These are phyloP conservation scores for Rhagoletis zephyria DNA, from an alignment of 1,140 invertebrate genomes.

Conservation along the genomic window DNA sequence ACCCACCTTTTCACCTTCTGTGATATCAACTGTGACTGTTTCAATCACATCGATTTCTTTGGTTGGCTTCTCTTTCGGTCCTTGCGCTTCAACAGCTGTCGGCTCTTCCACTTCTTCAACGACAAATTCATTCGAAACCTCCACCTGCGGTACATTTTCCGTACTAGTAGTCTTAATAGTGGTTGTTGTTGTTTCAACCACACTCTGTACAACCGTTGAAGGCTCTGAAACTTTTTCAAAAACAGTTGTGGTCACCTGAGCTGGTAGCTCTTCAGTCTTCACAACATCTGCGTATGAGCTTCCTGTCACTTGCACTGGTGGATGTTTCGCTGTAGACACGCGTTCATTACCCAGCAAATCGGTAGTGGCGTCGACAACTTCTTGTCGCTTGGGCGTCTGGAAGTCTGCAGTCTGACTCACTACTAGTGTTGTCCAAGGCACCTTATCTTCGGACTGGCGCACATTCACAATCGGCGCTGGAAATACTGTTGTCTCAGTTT, in stretches of 20 bases:
- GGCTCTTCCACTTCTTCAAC: too few relatives aligned
- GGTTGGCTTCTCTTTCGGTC: too few relatives aligned
- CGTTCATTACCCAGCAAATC: slow-evolving; percentile 18
- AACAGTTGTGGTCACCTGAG: neutral
- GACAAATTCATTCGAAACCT: too few relatives aligned
- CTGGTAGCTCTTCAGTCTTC: slow-evolving; percentile 44
- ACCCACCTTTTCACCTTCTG: neutral
- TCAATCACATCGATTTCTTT: neutral
- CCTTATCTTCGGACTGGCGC: neutral
- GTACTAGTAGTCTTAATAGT: neutral
- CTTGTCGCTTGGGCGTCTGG: slow-evolving; percentile 64
- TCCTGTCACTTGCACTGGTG: slow-evolving; percentile 3
- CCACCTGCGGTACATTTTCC: neutral
- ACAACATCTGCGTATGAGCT: slow-evolving; percentile 35
- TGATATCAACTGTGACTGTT: too few relatives aligned
- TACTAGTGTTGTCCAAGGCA: slow-evolving; percentile 65
- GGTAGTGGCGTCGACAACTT: slow-evolving; percentile 21
- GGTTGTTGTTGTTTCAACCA: neutral
- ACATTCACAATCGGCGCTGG: slow-evolving; percentile 55
- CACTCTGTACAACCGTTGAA: neutral
- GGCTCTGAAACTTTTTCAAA: neutral
- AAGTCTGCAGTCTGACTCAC: slow-evolving; percentile 68
- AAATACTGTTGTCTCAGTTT: slow-evolving; percentile 67
- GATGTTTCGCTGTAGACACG: slow-evolving; percentile 4
- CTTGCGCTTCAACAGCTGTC: too few relatives aligned